Evolutionary conservation across 2,113 vertebrate species (phyloP).

Genomic region (Carlito syrichta): DNA sequence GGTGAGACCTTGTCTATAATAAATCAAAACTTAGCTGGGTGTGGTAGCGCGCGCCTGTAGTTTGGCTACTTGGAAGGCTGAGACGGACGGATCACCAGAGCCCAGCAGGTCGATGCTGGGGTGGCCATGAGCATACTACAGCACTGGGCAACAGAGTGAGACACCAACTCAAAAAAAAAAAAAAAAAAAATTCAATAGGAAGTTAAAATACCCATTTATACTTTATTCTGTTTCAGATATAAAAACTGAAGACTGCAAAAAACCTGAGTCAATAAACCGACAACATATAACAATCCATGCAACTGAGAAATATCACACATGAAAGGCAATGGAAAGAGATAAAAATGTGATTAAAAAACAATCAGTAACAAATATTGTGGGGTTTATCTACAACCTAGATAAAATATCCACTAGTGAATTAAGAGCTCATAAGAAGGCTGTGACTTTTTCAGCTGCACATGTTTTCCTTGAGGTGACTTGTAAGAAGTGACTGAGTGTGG

Average conservation of each 20-base stretch:
- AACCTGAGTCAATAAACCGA: background rate
- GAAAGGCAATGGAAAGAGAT: background rate
- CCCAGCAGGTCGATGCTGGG: too few relatives aligned
- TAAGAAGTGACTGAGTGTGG: background rate
- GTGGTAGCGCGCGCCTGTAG: too few relatives aligned
- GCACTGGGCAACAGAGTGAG: too few relatives aligned
- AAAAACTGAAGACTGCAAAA: background rate
- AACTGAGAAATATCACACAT: background rate
- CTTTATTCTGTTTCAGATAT: background rate
- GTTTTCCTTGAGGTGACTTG: background rate
- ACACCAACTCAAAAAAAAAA: too few relatives aligned
- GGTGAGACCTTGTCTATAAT: too few relatives aligned
- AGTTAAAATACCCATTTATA: background rate
- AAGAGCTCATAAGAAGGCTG: background rate
- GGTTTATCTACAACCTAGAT: background rate
- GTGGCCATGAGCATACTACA: too few relatives aligned
- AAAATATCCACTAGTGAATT: background rate
- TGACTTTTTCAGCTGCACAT: background rate
- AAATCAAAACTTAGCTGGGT: too few relatives aligned
- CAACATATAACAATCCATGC: background rate
- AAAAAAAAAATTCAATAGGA: background rate
- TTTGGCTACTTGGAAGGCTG: too few relatives aligned
- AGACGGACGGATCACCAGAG: too few relatives aligned
- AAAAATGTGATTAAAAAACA: background rate
- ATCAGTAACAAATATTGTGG: background rate